A percentile compares a stretch with the other conserved stretches of the same genome.
Conservation (phyloP, 1,140 invertebrate genomes). For the Wasmannia auropunctata region DNA sequence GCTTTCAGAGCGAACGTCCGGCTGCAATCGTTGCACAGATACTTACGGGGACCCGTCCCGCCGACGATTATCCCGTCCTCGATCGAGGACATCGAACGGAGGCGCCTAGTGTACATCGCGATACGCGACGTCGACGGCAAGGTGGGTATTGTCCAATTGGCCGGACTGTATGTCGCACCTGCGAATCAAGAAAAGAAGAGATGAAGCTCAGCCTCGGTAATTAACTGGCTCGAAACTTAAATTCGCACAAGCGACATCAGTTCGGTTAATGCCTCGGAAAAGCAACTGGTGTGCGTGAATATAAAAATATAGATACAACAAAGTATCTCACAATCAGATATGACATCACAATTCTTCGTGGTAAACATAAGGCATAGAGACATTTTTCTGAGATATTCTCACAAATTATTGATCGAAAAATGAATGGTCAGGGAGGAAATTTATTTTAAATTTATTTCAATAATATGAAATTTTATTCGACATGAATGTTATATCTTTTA, state of each 20-base stretch:
- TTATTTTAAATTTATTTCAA: slow-evolving; percentile 30
- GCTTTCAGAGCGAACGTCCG: slow-evolving; percentile 82
- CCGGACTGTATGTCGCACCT: slow-evolving; percentile 73
- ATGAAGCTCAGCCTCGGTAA: neutral
- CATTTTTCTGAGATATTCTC: neutral
- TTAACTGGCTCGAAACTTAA: neutral
- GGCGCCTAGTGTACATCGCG: slow-evolving; percentile 63
- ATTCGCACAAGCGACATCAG: slow-evolving; percentile 25
- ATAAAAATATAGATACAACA: neutral
- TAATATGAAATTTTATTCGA: slow-evolving; percentile 29
- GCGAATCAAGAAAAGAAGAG: slow-evolving; percentile 68
- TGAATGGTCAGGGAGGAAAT: neutral
- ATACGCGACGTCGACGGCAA: slow-evolving; percentile 69
- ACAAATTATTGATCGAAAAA: neutral
- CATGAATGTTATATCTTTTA: neutral
- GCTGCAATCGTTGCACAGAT: slow-evolving; percentile 81
- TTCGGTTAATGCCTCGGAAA: neutral
- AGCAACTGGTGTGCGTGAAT: neutral
- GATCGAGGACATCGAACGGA: slow-evolving; percentile 74
- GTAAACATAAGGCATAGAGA: neutral
- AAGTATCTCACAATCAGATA: neutral
- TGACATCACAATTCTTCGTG: neutral
- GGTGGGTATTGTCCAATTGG: slow-evolving; percentile 77
- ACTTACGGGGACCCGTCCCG: slow-evolving; percentile 68
- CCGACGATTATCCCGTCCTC: slow-evolving; percentile 45